These are phyloP conservation scores for Rhamphomyia laevipes DNA, from an alignment of 2,888 invertebrate genomes.

Conservation along the genomic window DNA sequence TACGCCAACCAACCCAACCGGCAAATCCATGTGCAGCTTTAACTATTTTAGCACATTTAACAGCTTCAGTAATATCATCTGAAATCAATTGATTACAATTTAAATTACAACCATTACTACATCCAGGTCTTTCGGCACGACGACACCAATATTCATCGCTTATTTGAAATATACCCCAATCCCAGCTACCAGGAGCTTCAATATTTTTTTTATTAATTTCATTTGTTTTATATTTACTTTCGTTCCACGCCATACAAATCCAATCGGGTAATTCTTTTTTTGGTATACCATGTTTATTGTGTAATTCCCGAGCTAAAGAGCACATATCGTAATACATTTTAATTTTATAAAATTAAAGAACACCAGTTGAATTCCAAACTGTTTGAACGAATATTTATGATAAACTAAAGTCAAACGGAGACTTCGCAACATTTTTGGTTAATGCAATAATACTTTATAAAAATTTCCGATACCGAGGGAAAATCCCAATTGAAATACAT, in stretches of 20 bases:
- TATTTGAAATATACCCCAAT: not conserved
- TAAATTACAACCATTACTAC: not conserved
- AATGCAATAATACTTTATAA: too few species aligned
- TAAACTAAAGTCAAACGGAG: too few species aligned
- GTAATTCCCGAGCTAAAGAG: not conserved
- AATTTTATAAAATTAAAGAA: too few species aligned
- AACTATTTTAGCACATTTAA: not conserved
- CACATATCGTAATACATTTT: not conserved
- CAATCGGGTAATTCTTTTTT: not conserved
- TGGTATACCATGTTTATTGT: not conserved
- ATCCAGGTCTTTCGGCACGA: not conserved
- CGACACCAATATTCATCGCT: not conserved
- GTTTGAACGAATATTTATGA: too few species aligned
- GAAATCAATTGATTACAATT: not conserved
- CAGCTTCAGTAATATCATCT: not conserved
- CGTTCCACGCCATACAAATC: not conserved
- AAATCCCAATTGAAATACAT: too few species aligned
- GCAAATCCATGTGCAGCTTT: not conserved
- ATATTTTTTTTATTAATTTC: not conserved
- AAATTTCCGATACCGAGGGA: too few species aligned
- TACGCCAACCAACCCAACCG: not conserved
- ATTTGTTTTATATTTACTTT: not conserved
- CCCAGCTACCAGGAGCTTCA: not conserved
- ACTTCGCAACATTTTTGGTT: too few species aligned
- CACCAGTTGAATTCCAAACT: too few species aligned